These are phyloP conservation scores for Drosophila koepferae DNA, from an alignment of 2,888 invertebrate species.

Conservation along the genomic window DNA sequence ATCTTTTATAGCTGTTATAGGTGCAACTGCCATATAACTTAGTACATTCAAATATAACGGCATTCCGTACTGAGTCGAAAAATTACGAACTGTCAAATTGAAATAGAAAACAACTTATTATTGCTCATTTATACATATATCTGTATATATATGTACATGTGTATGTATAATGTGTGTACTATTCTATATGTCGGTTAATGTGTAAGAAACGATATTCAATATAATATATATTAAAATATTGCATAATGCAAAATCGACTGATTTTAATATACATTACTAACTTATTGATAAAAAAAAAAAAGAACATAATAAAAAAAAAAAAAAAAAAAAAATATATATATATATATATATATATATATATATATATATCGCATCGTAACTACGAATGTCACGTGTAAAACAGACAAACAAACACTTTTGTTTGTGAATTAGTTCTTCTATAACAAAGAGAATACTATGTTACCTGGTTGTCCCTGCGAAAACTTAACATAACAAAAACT, in stretches of 20 bases:
- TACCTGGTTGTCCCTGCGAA: constrained; percentile 53
- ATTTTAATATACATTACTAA: constrained; percentile 48
- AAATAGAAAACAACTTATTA: not conserved
- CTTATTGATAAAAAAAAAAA: constrained; percentile 24
- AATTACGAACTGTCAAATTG: not conserved
- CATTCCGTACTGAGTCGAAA: constrained; percentile 1
- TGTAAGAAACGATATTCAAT: constrained; percentile 46
- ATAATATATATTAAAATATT: constrained; percentile 41
- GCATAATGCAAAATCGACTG: constrained; percentile 58
- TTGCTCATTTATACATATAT: constrained; percentile 1
- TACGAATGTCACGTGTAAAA: constrained; percentile 39
- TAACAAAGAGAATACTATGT: constrained; percentile 48
- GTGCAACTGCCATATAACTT: constrained; percentile 6
- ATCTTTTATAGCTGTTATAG: constrained; percentile 7
- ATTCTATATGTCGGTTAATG: constrained; percentile 49
- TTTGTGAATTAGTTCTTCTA: constrained; percentile 31
- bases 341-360: constrained; percentile 26
- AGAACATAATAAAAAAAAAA: not conserved
- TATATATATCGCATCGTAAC: constrained; percentile 27
- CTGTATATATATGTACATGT: not conserved
- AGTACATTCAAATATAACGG: not conserved
- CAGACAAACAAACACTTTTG: constrained; percentile 32
- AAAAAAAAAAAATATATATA: constrained; percentile 2
- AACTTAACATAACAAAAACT: constrained; percentile 43
- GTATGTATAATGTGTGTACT: constrained; percentile 20